phyloP scores from a whole-genome alignment of 1,140 invertebrate genomes.

The Patella vulgata region DNA sequence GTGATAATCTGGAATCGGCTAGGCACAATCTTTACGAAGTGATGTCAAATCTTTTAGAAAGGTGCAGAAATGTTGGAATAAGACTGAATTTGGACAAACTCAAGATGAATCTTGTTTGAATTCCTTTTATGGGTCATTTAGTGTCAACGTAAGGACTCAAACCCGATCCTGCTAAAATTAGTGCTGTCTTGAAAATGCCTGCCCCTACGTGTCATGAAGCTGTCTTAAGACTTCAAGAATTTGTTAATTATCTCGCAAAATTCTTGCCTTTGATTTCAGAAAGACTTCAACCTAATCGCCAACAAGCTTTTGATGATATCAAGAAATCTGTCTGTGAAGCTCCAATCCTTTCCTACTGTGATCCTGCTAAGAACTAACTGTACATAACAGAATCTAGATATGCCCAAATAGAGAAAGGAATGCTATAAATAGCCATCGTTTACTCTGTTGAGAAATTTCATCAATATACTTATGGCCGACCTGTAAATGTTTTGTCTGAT shows the following conservation, averaged over 20 bases:
- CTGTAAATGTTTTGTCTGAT: conserved; percentile 26
- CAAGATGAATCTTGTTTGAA: conserved; percentile 11
- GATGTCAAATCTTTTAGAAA: conserved; percentile 20
- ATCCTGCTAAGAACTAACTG: conserved; percentile 24
- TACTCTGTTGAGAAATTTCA: conserved; percentile 62
- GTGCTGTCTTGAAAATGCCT: conserved; percentile 19
- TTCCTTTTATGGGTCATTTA: conserved; percentile 26
- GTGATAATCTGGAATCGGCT: conserved; percentile 2
- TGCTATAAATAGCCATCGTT: conserved; percentile 62
- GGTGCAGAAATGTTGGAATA: conserved; percentile 10
- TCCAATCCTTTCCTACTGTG: neutral
- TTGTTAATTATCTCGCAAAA: conserved; percentile 59
- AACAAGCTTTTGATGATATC: conserved; percentile 4
- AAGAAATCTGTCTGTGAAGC: conserved; percentile 6
- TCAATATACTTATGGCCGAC: conserved; percentile 60
- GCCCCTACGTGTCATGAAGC: conserved; percentile 11
- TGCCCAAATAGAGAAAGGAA: conserved; percentile 68
- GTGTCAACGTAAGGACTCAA: conserved; percentile 19
- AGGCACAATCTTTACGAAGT: conserved; percentile 25
- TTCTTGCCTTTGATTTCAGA: conserved; percentile 44
- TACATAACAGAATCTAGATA: conserved; percentile 57
- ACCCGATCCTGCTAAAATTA: conserved; percentile 23
- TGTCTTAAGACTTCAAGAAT: conserved; percentile 43
- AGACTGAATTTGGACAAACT: conserved; percentile 28
- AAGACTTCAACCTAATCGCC: conserved; percentile 21